Conservation (phyloP, 2,797 vertebrate species). For the Tinamus major region DNA sequence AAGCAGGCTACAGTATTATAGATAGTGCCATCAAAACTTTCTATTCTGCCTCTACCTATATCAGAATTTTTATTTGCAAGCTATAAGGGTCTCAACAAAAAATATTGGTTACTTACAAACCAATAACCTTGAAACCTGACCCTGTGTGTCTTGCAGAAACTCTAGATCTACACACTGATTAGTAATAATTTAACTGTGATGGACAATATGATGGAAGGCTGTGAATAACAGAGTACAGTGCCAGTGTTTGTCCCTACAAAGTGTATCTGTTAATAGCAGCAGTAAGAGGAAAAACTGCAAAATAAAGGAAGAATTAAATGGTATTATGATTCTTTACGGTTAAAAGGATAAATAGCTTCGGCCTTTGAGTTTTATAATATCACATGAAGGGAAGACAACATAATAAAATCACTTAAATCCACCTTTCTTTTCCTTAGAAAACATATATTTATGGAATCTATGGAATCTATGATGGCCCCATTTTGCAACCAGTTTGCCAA, state of each 20-base stretch:
- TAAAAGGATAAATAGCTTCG: neutral
- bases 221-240: neutral
- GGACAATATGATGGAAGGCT: constrained; percentile 1
- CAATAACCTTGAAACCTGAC: neutral
- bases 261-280: neutral
- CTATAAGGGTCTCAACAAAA: neutral
- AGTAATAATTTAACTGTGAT: neutral
- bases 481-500: neutral
- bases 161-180: neutral
- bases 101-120: neutral
- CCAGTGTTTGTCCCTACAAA: neutral
- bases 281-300: neutral
- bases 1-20: neutral
- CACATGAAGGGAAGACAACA: neutral
- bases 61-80: neutral
- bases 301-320: neutral
- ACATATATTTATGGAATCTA: too few relatives aligned
- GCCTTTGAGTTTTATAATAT: neutral
- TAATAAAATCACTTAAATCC: neutral
- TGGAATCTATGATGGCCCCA: neutral
- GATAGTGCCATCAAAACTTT: neutral
- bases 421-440: neutral
- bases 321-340: neutral
- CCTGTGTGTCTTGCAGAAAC: neutral
- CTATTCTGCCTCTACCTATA: neutral